Percentiles rank a stretch among this genome's conserved stretches.
Evolutionary conservation across 2,888 invertebrate species (phyloP).

Genomic region (Sericinus montela): DNA sequence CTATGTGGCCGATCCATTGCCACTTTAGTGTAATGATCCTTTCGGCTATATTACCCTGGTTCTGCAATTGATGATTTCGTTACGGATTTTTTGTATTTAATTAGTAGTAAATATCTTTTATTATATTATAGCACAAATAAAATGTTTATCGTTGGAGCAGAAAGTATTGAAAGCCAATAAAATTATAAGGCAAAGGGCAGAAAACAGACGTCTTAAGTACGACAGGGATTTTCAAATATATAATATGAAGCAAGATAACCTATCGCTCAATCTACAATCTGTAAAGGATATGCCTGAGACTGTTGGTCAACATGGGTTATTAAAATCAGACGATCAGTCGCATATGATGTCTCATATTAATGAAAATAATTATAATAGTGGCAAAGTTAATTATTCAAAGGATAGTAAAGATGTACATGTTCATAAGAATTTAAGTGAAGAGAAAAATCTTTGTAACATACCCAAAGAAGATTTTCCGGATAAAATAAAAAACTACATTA

Average conservation of each 20-base stretch:
- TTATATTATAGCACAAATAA: constrained; percentile 41
- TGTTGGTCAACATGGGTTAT: not conserved
- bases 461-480: too few species aligned
- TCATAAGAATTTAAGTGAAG: not conserved
- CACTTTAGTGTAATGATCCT: too few species aligned
- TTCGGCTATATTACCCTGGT: too few species aligned
- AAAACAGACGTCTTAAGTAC: constrained; percentile 25
- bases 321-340: not conserved
- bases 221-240: constrained; percentile 17
- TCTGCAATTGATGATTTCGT: too few species aligned
- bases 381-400: not conserved
- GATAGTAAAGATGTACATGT: not conserved
- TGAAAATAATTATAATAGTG: not conserved
- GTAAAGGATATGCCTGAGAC: not conserved
- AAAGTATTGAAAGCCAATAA: constrained; percentile 55
- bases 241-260: not conserved
- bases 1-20: too few species aligned
- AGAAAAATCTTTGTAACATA: too few species aligned
- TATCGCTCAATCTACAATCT: not conserved
- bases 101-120: not conserved
- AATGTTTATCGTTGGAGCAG: constrained; percentile 41
- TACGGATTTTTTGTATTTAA: too few species aligned
- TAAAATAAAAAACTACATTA: not conserved
- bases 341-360: not conserved
- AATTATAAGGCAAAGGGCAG: constrained; percentile 46